phyloP scores from a whole-genome alignment of 2,797 vertebrate genomes.

The Clangula hyemalis region DNA sequence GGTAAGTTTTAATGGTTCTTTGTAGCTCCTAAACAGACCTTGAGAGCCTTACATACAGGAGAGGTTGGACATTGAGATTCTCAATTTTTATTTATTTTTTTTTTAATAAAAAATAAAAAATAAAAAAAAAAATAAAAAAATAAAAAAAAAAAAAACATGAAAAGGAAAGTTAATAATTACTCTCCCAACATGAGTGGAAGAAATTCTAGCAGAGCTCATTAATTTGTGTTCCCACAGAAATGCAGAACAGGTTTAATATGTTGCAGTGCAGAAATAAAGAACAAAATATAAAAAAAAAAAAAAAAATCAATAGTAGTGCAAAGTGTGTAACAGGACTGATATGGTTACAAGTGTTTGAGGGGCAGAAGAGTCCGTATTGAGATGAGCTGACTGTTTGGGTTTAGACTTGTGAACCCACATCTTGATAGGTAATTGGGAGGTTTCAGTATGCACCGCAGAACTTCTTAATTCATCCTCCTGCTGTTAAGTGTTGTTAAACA shows the following conservation, averaged over 20 bases:
- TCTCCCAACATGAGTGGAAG: background rate
- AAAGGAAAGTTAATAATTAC: background rate
- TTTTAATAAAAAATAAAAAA: background rate
- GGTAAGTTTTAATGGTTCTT: background rate
- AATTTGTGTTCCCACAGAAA: background rate
- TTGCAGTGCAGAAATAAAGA: background rate
- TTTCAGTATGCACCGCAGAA: background rate
- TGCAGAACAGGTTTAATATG: background rate
- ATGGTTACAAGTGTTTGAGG: background rate
- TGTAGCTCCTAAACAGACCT: background rate
- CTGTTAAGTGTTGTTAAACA: background rate
- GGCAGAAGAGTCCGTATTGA: background rate
- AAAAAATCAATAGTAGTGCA: background rate
- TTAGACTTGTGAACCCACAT: background rate
- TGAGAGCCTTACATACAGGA: background rate
- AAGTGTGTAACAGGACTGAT: background rate
- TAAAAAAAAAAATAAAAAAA: background rate
- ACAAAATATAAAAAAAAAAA: accelerated
- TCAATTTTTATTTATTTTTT: background rate
- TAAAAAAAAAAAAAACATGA: background rate
- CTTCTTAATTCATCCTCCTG: background rate
- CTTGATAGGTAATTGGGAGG: background rate
- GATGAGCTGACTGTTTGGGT: background rate
- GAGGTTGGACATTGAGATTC: background rate
- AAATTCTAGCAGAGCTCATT: background rate